These are phyloP conservation scores for Drosophila lacertosa DNA, from an alignment of 1,140 invertebrate genomes.

Conservation along the genomic window DNA sequence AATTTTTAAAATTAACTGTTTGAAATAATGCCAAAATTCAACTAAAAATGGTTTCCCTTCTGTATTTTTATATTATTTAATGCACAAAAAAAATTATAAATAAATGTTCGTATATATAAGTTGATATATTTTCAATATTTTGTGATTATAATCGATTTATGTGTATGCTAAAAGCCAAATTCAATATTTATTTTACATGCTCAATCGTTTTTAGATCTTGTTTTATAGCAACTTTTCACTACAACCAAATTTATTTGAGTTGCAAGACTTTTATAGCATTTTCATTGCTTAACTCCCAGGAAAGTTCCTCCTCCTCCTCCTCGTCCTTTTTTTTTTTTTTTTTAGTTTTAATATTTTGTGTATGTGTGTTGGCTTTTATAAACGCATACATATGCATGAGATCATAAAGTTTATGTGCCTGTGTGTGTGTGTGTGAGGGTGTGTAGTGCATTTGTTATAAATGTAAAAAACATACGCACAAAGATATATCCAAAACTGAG, in stretches of 20 bases:
- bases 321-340: constrained; percentile 17
- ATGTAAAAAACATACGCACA: constrained; percentile 56
- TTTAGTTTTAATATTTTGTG: constrained; percentile 36
- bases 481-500: constrained; percentile 29
- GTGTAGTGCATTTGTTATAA: constrained; percentile 71
- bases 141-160: background rate
- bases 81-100: too few relatives aligned
- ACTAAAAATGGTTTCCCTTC: too few relatives aligned
- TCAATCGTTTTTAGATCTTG: constrained; percentile 1
- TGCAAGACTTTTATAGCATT: constrained; percentile 18
- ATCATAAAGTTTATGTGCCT: constrained; percentile 60
- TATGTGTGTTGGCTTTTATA: constrained; percentile 63
- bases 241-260: constrained; percentile 20
- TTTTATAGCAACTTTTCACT: constrained; percentile 10
- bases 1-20: too few relatives aligned
- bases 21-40: too few relatives aligned
- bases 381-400: constrained; percentile 76
- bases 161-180: background rate
- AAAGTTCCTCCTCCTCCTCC: too few relatives aligned
- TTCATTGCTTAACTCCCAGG: constrained; percentile 35
- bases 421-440: constrained; percentile 21
- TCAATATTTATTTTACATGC: background rate
- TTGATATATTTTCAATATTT: background rate
- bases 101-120: too few relatives aligned
- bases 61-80: too few relatives aligned